phyloP scores from a whole-genome alignment of 2,888 invertebrate genomes.

The Marasmarcha lunaedactyla region DNA sequence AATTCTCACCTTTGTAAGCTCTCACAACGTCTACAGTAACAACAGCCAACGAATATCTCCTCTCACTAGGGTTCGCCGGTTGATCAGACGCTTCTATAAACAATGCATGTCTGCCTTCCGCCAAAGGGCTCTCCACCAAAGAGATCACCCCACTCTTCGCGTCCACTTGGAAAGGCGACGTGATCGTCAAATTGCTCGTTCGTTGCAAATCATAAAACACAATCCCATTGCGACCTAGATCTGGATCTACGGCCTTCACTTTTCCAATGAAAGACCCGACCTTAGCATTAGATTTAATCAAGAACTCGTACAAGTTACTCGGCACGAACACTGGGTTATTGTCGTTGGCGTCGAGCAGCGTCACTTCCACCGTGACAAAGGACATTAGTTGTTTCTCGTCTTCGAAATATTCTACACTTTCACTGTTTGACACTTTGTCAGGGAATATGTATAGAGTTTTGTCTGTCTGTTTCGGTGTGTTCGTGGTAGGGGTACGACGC shows the following conservation, averaged over 20 bases:
- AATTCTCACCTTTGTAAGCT: conserved; percentile 58
- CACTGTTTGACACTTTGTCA: conserved; percentile 48
- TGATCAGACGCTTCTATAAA: conserved; percentile 88
- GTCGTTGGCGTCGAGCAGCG: conserved; percentile 89
- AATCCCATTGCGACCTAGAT: conserved; percentile 78
- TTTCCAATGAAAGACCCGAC: conserved; percentile 81
- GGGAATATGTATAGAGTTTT: conserved; percentile 61
- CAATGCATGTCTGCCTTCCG: conserved; percentile 80
- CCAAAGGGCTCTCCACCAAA: conserved; percentile 74
- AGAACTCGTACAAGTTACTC: conserved; percentile 85
- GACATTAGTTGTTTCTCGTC: conserved; percentile 53
- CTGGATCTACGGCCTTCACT: conserved; percentile 86
- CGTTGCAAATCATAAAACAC: conserved; percentile 81
- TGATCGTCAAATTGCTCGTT: conserved; percentile 73
- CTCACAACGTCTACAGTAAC: conserved; percentile 82
- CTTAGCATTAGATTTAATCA: conserved; percentile 75
- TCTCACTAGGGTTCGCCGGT: conserved; percentile 86
- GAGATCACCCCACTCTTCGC: conserved; percentile 76
- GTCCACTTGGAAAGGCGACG: conserved; percentile 79
- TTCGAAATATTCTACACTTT: conserved; percentile 53
- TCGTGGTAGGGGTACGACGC: conserved; percentile 36
- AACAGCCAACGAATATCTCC: conserved; percentile 85
- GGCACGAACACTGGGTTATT: conserved; percentile 90
- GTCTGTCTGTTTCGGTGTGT: conserved; percentile 23
- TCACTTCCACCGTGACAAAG: conserved; percentile 82